Evolutionary conservation across 2,797 vertebrate species (phyloP).

Genomic region (Bufotes viridis): DNA sequence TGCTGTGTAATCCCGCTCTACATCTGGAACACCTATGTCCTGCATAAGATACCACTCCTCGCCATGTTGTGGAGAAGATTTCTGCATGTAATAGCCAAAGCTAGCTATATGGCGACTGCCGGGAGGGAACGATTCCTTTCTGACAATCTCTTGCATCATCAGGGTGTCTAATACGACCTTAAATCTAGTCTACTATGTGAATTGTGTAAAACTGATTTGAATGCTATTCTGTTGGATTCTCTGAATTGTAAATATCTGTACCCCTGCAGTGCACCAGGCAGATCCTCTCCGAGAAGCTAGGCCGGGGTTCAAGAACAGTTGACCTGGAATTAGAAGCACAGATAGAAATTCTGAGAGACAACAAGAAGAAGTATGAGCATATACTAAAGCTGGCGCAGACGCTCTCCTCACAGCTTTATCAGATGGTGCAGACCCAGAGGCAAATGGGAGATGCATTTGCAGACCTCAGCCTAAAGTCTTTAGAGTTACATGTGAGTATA

Average conservation of each 20-base stretch:
- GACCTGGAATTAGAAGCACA: conserved; percentile 96
- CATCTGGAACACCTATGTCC: too few relatives aligned
- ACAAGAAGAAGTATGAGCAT: conserved; percentile 96
- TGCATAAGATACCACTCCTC: too few relatives aligned
- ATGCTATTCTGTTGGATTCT: not conserved
- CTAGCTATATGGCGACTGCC: too few relatives aligned
- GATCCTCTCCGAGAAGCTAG: conserved; percentile 96
- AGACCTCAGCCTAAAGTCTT: conserved; percentile 96
- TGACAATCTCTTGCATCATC: too few relatives aligned
- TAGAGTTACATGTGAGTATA: conserved; percentile 92
- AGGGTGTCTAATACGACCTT: too few relatives aligned
- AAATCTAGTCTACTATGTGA: not conserved
- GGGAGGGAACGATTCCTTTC: too few relatives aligned
- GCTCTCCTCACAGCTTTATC: conserved; percentile 87
- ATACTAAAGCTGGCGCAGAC: conserved; percentile 92
- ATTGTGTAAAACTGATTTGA: not conserved
- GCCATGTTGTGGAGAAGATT: too few relatives aligned
- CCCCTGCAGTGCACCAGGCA: conserved; percentile 90
- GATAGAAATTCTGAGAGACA: conserved; percentile 94
- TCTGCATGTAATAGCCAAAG: too few relatives aligned
- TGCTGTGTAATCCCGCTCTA: too few relatives aligned
- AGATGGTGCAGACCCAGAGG: conserved; percentile 95
- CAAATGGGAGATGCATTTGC: conserved; percentile 96
- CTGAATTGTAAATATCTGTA: conserved; percentile 28
- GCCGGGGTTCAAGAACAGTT: conserved; percentile 95